A percentile compares a stretch with the other conserved stretches of the same genome.
phyloP scores from a whole-genome alignment of 2,797 vertebrate genomes.

The Bradypodion ventrale region DNA sequence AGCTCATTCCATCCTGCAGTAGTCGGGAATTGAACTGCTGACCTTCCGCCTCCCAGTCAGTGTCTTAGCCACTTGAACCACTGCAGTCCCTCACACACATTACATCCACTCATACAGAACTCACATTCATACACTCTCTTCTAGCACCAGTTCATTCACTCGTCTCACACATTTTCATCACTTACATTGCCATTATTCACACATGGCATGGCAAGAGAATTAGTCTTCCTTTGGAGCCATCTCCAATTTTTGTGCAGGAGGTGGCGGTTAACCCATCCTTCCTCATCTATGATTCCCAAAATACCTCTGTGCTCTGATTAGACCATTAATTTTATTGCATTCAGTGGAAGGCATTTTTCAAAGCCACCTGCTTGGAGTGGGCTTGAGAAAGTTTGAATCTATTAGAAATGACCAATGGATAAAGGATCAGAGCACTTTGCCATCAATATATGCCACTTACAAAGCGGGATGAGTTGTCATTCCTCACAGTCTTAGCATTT shows the following conservation, averaged over 20 bases:
- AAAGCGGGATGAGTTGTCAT: conserved; percentile 78
- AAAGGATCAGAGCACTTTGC: not conserved
- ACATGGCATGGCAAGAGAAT: not conserved
- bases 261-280: not conserved
- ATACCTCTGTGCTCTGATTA: not conserved
- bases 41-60: too few relatives aligned
- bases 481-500: conserved; percentile 77
- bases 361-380: not conserved
- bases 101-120: not conserved
- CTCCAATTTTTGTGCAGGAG: not conserved
- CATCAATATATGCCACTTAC: conserved; percentile 59
- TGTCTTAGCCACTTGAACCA: too few relatives aligned
- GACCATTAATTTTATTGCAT: not conserved
- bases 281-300: not conserved
- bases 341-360: not conserved
- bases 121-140: not conserved
- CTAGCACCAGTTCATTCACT: not conserved
- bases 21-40: too few relatives aligned
- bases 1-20: too few relatives aligned
- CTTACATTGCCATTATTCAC: too few relatives aligned
- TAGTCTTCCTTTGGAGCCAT: not conserved
- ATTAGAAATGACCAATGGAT: not conserved
- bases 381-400: too few relatives aligned
- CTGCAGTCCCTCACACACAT: too few relatives aligned
- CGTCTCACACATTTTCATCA: not conserved